Evolutionary conservation across 2,888 invertebrate species (phyloP).

Genomic region (Eristalis tenax): DNA sequence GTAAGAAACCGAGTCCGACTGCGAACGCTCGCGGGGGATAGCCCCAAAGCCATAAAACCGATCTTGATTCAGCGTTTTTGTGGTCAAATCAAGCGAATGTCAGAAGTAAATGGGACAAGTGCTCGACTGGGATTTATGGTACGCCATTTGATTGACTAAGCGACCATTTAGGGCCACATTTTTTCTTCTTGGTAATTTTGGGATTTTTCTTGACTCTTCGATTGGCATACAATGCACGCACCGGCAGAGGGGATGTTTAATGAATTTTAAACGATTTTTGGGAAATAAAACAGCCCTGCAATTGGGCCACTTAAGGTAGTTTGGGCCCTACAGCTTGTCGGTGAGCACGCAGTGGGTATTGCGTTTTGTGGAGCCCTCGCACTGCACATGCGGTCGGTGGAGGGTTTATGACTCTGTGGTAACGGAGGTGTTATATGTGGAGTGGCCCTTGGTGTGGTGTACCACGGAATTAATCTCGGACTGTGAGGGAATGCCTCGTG

Average conservation of each 20-base stretch:
- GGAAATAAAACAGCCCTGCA: neutral
- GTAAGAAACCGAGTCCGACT: constrained; percentile 27
- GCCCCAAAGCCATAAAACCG: constrained; percentile 11
- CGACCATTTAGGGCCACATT: constrained; percentile 3
- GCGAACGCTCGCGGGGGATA: constrained; percentile 14
- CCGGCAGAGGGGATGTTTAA: neutral
- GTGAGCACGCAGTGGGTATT: neutral
- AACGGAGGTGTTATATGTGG: neutral
- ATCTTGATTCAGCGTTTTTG: constrained; percentile 25
- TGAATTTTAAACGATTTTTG: constrained; percentile 42
- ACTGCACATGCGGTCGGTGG: neutral
- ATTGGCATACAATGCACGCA: constrained; percentile 26
- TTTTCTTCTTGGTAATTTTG: neutral
- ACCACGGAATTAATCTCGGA: neutral
- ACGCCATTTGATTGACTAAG: neutral
- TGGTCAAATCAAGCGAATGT: constrained; percentile 35
- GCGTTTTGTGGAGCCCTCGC: neutral
- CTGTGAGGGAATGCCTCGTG: neutral
- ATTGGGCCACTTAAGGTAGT: neutral
- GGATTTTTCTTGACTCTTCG: neutral
- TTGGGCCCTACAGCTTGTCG: neutral
- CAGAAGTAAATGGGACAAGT: constrained; percentile 10
- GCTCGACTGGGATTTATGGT: constrained; percentile 2
- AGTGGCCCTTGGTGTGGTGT: neutral
- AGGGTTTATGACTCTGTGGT: neutral